phyloP scores from a whole-genome alignment of 1,140 invertebrate species.

The Drosophila baimaii region DNA sequence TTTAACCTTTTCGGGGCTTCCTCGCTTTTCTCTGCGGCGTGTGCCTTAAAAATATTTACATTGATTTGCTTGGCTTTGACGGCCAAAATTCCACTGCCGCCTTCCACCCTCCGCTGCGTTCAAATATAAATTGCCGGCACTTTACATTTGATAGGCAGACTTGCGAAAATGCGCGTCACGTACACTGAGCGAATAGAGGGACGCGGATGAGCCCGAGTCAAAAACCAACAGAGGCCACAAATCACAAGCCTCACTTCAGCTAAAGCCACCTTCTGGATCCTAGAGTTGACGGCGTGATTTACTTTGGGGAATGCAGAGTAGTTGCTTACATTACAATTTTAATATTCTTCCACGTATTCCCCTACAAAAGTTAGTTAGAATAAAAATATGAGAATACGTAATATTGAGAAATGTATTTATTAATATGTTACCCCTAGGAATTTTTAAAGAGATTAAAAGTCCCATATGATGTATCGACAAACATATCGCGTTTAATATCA shows the following conservation, averaged over 20 bases:
- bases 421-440: no score
- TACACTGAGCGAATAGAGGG: slow-evolving; percentile 38
- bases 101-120: slow-evolving; percentile 41
- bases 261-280: neutral
- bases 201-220: slow-evolving; percentile 31
- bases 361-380: no score
- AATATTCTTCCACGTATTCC: neutral
- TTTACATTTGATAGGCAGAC: slow-evolving; percentile 76
- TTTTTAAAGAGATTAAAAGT: no score
- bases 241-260: slow-evolving; percentile 51
- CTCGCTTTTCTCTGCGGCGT: slow-evolving; percentile 1
- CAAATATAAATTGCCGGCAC: slow-evolving; percentile 79
- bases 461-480: no score
- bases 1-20: slow-evolving; percentile 53
- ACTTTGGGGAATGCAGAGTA: no score
- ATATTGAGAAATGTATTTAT: no score
- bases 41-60: slow-evolving; percentile 74
- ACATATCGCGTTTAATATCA: no score
- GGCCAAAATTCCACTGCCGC: slow-evolving; percentile 15
- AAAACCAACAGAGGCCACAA: slow-evolving; percentile 72
- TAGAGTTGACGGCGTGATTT: slow-evolving; percentile 15
- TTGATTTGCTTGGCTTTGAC: slow-evolving; percentile 65
- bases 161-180: slow-evolving; percentile 77
- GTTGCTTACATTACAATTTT: neutral
- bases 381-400: neutral